Conservation (phyloP, 2,888 invertebrate genomes). For the Mesorhabditis spiculigera region DNA sequence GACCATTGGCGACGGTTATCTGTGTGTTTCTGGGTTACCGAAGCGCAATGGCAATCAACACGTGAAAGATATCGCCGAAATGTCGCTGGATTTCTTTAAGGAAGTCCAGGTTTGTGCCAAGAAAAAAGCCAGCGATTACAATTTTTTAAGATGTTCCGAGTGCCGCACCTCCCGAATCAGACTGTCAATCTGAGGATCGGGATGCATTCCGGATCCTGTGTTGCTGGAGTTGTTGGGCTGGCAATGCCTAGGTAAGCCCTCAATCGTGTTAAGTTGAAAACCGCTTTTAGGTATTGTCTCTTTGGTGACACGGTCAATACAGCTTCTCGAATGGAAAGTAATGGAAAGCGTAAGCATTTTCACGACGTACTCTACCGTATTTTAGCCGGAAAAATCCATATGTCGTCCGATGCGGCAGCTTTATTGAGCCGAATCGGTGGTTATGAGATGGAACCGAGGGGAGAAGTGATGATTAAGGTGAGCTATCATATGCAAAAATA, state of each 20-base stretch:
- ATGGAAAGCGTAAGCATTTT: constrained; percentile 46
- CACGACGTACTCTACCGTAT: not conserved
- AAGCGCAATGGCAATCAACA: constrained; percentile 6
- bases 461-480: constrained; percentile 53
- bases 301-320: constrained; percentile 55
- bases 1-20: constrained; percentile 9
- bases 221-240: constrained; percentile 44
- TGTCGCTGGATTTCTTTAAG: constrained; percentile 29
- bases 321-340: constrained; percentile 50
- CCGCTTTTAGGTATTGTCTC: constrained; percentile 40
- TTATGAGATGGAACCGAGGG: constrained; percentile 47
- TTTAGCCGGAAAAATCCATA: constrained; percentile 52
- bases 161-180: constrained; percentile 50
- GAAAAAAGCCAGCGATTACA: not conserved
- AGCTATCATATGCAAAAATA: no score
- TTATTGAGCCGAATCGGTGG: constrained; percentile 51
- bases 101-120: constrained; percentile 8
- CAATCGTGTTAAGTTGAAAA: not conserved
- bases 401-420: constrained; percentile 47
- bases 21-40: constrained; percentile 6
- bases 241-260: constrained; percentile 39
- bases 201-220: constrained; percentile 41
- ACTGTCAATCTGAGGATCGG: constrained; percentile 41
- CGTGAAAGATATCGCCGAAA: constrained; percentile 12
- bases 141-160: constrained; percentile 24